phyloP scores from a whole-genome alignment of 2,797 vertebrate species.

The Euphonia xanthogaster region DNA sequence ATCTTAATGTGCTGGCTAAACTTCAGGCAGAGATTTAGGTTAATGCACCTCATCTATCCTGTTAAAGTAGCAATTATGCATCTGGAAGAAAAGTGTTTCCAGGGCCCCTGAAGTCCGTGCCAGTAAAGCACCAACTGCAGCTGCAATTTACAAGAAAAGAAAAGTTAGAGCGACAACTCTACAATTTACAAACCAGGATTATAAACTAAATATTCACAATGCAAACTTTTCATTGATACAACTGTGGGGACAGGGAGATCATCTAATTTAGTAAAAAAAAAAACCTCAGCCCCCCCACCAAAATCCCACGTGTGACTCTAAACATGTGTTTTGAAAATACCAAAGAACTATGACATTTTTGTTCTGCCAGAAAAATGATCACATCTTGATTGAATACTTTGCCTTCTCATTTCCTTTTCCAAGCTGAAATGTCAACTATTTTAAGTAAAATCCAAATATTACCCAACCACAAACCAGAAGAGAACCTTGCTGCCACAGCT shows the following conservation, averaged over 20 bases:
- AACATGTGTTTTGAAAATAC: slow-evolving; percentile 36
- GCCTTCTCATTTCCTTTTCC: slow-evolving; percentile 37
- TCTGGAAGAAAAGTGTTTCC: slow-evolving; percentile 2
- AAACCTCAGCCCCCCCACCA: neutral
- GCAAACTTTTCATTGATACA: neutral
- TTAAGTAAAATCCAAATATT: slow-evolving; percentile 17
- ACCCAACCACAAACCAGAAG: neutral
- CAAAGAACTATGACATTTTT: slow-evolving; percentile 48
- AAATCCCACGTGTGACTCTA: neutral
- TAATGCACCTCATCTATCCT: neutral
- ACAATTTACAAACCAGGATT: neutral
- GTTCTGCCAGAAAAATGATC: slow-evolving; percentile 51
- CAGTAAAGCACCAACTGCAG: neutral
- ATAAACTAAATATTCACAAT: neutral
- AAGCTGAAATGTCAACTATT: slow-evolving; percentile 62
- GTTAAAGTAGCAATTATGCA: neutral
- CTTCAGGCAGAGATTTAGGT: neutral
- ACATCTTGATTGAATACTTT: slow-evolving; percentile 37
- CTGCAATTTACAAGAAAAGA: neutral
- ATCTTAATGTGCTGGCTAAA: neutral
- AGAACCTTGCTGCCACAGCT: neutral
- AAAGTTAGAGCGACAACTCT: neutral
- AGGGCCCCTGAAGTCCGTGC: neutral
- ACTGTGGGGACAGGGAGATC: neutral
- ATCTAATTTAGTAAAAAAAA: neutral